Evolutionary conservation across 2,888 invertebrate genomes (phyloP), one percentile per base, ranked within the genome.

Genomic region (Graphium colonna): DNA sequence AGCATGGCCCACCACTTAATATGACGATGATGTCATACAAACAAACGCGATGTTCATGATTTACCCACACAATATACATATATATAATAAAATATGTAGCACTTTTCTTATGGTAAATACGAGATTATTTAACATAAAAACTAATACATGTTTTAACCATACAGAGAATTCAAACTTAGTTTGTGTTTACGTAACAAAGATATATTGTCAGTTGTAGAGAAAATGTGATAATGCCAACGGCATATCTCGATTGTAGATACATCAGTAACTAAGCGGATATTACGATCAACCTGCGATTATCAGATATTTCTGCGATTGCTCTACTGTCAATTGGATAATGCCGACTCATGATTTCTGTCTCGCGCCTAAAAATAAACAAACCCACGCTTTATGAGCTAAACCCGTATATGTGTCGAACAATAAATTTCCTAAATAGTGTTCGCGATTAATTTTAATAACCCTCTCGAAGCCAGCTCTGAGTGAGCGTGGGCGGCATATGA

Each of bases 1-100:
- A 36, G 41, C 33, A 40, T 45, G 31, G 59, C 51, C 50, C 48
- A 57, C 59, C 49, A 56, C 55, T 64, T 56, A 58, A 63, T 62
- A 59, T 61, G 60, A 48, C 51, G 61, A 58, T 69, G 69, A 69
- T 67, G 63, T 66, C 64, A 68, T 57, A 18, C 49, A 45, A 42
- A 42, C 42, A 43, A 21, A 21, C 21, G 21, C 21, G 21, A 21
- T 21, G 21, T 21, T 21, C 21, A 21, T 21, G 21, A 21, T 5
- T 21, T 21, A 5, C 21, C 21, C 21, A 21, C 21, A 21, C 21
- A 21, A 21, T 21, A 21, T 21, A 3, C 21, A n/a, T n/a, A n/a
- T n/a, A n/a, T n/a, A n/a, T n/a, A n/a, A n/a, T n/a, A n/a, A n/a
- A n/a, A n/a, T n/a, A n/a, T n/a, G n/a, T n/a, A n/a, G n/a, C n/a